Conservation (phyloP, 2,888 invertebrate genomes). For the Drosophila rubida region DNA sequence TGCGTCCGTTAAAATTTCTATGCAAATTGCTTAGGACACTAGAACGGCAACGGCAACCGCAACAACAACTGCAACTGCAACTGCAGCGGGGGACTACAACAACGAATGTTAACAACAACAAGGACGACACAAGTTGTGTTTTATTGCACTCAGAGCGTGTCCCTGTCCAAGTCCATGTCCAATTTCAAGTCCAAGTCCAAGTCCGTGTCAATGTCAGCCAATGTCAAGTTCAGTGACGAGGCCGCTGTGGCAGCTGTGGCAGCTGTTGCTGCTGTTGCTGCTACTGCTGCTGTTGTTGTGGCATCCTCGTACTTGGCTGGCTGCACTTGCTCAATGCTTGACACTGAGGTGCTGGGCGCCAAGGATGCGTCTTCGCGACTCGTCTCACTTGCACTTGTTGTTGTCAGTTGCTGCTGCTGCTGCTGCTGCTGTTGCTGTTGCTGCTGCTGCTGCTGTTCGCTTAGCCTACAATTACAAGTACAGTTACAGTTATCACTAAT, state of each 20-base stretch:
- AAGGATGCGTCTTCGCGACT: constrained; percentile 54
- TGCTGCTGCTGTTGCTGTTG: constrained; percentile 29
- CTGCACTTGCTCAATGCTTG: constrained; percentile 74
- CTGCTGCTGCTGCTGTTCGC: constrained; percentile 38
- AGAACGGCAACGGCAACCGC: constrained; percentile 12
- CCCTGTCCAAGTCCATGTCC: constrained; percentile 40
- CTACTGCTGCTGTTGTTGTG: constrained; percentile 39
- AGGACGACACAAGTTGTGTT: constrained; percentile 13
- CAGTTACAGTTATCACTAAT: constrained; percentile 77
- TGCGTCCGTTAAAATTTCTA: constrained; percentile 29
- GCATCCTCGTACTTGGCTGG: constrained; percentile 36
- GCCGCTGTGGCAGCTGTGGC: constrained; percentile 45
- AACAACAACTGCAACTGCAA: constrained; percentile 23
- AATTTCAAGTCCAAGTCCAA: constrained; percentile 20
- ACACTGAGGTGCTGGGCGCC: constrained; percentile 70
- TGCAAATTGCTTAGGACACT: constrained; percentile 53
- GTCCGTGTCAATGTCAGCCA: constrained; percentile 68
- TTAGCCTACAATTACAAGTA: constrained; percentile 78
- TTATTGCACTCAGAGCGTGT: constrained; percentile 57
- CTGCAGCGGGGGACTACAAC: constrained; percentile 6
- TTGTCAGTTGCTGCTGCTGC: constrained; percentile 18
- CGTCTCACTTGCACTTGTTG: constrained; percentile 39
- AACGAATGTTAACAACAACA: constrained; percentile 13
- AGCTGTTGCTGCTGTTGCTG: constrained; percentile 18
- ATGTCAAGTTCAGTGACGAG: constrained; percentile 75